These are phyloP conservation scores for Pogoniulus pusillus DNA, from an alignment of 2,797 vertebrate species.

Conservation along the genomic window DNA sequence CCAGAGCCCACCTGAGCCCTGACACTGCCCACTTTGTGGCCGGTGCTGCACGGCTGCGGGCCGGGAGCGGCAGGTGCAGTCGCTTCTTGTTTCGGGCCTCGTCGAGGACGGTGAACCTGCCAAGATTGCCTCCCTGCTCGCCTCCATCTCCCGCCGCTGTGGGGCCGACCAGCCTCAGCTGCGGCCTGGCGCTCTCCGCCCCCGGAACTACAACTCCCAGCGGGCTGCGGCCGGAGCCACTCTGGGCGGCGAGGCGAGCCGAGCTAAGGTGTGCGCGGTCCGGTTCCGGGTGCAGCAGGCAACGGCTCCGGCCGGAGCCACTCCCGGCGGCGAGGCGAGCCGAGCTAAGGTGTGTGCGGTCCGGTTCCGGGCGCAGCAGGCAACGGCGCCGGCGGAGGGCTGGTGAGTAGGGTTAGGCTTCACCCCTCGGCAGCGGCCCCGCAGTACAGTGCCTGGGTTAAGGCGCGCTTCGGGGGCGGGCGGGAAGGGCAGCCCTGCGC, in stretches of 20 bases:
- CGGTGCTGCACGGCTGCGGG: too few species aligned
- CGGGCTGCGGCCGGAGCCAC: not conserved
- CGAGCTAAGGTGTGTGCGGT: rapidly evolving
- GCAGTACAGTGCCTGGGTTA: rapidly evolving
- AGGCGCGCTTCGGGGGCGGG: too few species aligned
- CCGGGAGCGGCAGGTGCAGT: not conserved
- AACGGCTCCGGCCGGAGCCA: not conserved
- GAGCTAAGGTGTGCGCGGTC: rapidly evolving
- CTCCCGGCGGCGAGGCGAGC: not conserved
- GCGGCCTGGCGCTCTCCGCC: not conserved
- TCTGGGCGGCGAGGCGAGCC: not conserved
- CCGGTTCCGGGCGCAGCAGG: not conserved
- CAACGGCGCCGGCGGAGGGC: not conserved
- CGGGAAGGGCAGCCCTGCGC: not conserved
- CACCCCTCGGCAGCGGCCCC: not conserved
- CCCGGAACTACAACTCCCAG: not conserved
- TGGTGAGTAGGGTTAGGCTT: too few species aligned
- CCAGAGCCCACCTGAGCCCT: rapidly evolving
- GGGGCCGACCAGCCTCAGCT: not conserved
- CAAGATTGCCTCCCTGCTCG: rapidly evolving
- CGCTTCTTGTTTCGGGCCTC: too few species aligned
- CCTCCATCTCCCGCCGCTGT: rapidly evolving
- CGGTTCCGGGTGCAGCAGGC: not conserved
- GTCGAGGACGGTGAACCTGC: too few species aligned
- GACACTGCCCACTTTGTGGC: rapidly evolving